These are phyloP conservation scores for Crax fasciolata DNA, from an alignment of 2,797 vertebrate genomes.

Conservation along the genomic window DNA sequence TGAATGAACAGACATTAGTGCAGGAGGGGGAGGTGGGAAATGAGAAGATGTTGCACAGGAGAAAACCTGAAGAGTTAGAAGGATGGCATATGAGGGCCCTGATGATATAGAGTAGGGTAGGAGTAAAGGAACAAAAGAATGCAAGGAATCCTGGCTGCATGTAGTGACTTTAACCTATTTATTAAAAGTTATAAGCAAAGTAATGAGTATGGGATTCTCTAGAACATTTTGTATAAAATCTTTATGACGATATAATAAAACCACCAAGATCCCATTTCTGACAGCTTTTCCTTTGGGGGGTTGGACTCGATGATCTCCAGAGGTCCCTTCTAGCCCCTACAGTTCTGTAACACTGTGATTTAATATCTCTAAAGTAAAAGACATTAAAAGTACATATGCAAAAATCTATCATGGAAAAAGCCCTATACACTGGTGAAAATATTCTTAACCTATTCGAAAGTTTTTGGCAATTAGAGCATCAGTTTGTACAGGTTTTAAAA, in stretches of 20 bases:
- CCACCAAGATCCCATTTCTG: neutral
- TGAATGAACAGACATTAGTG: neutral
- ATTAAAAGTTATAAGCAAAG: neutral
- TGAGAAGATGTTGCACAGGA: neutral
- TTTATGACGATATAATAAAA: neutral
- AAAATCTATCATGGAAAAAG: neutral
- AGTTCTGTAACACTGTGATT: neutral
- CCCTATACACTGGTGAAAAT: neutral
- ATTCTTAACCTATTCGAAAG: neutral
- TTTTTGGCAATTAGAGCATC: neutral
- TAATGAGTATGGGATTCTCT: neutral
- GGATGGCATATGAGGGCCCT: neutral
- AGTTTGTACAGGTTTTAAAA: neutral
- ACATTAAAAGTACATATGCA: neutral
- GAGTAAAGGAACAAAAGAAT: neutral
- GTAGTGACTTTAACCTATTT: neutral
- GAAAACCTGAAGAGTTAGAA: neutral
- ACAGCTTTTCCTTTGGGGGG: too few relatives aligned
- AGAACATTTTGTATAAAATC: neutral
- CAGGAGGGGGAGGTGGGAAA: neutral
- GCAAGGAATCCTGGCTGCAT: neutral
- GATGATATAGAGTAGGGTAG: rapidly evolving
- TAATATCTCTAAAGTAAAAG: neutral
- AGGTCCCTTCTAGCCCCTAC: too few relatives aligned
- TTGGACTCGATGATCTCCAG: too few relatives aligned